These are phyloP conservation scores for Drosophila burlai DNA, from an alignment of 1,140 invertebrate genomes.

Conservation along the genomic window DNA sequence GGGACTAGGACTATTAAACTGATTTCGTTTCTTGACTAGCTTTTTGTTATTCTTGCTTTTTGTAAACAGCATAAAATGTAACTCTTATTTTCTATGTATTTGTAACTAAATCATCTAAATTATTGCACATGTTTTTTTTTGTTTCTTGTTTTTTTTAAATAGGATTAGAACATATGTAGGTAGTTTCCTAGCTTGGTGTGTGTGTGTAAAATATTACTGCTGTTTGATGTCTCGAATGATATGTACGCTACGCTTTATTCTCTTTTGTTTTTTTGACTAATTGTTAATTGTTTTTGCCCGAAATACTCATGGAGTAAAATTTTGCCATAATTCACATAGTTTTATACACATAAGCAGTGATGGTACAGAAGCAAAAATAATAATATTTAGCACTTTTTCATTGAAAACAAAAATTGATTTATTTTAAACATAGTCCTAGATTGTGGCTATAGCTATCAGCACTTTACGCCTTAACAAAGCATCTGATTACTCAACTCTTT, in stretches of 20 bases:
- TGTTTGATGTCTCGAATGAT: slow-evolving; percentile 38
- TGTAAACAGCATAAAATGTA: slow-evolving; percentile 78
- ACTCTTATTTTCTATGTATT: slow-evolving; percentile 53
- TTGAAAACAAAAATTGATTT: neutral
- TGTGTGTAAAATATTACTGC: slow-evolving; percentile 23
- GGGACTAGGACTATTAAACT: slow-evolving; percentile 39
- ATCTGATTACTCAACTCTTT: neutral
- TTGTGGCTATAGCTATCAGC: neutral
- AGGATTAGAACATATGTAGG: slow-evolving; percentile 62
- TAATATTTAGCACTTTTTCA: no score
- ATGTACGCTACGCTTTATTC: slow-evolving; percentile 40
- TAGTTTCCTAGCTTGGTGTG: slow-evolving; percentile 29
- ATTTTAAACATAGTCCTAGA: neutral
- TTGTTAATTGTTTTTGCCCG: slow-evolving; percentile 21
- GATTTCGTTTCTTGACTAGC: slow-evolving; percentile 59
- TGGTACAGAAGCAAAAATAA: slow-evolving; percentile 3
- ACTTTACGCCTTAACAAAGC: neutral
- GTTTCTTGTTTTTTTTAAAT: slow-evolving; percentile 26
- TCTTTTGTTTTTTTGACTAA: slow-evolving; percentile 3
- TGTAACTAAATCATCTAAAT: slow-evolving; percentile 60
- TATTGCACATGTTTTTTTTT: slow-evolving; percentile 60
- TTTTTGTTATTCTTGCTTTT: slow-evolving; percentile 63
- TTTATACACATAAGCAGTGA: slow-evolving; percentile 22
- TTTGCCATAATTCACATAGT: slow-evolving; percentile 33
- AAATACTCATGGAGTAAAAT: slow-evolving; percentile 53